Evolutionary conservation across 2,888 invertebrate species (phyloP).

Genomic region (Rhamnusium bicolor): DNA sequence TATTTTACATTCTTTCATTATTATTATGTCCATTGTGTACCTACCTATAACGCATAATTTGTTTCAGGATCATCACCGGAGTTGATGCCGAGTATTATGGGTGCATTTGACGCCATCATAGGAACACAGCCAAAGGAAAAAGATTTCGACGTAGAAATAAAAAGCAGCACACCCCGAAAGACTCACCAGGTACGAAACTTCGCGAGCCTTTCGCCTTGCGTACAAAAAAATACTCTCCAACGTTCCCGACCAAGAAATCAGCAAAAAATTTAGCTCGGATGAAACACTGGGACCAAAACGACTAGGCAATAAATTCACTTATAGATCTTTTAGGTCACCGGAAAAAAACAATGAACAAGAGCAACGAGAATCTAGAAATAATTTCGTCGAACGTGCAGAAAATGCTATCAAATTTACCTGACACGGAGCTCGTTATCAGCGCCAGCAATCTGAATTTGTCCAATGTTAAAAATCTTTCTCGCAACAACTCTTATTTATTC

Average conservation of each 20-base stretch:
- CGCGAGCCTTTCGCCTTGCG: slow-evolving; percentile 76
- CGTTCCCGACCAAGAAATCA: slow-evolving; percentile 70
- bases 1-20: too few relatives aligned
- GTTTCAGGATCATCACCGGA: slow-evolving; percentile 89
- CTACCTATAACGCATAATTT: slow-evolving; percentile 53
- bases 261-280: slow-evolving; percentile 67
- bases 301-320: slow-evolving; percentile 35
- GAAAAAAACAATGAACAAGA: slow-evolving; percentile 59
- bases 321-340: slow-evolving; percentile 52
- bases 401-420: slow-evolving; percentile 73
- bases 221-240: slow-evolving; percentile 77
- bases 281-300: slow-evolving; percentile 58
- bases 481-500: slow-evolving; percentile 60
- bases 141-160: slow-evolving; percentile 46
- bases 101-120: slow-evolving; percentile 87
- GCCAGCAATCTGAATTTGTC: slow-evolving; percentile 59
- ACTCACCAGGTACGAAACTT: slow-evolving; percentile 70
- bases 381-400: slow-evolving; percentile 74
- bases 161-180: slow-evolving; percentile 60
- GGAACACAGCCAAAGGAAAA: slow-evolving; percentile 67
- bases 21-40: too few relatives aligned
- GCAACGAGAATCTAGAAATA: slow-evolving; percentile 66
- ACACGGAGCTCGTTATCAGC: slow-evolving; percentile 67
- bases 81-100: slow-evolving; percentile 88
- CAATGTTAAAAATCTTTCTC: slow-evolving; percentile 40